phyloP scores from a whole-genome alignment of 2,113 vertebrate genomes.

The Corythornis vintsioides region DNA sequence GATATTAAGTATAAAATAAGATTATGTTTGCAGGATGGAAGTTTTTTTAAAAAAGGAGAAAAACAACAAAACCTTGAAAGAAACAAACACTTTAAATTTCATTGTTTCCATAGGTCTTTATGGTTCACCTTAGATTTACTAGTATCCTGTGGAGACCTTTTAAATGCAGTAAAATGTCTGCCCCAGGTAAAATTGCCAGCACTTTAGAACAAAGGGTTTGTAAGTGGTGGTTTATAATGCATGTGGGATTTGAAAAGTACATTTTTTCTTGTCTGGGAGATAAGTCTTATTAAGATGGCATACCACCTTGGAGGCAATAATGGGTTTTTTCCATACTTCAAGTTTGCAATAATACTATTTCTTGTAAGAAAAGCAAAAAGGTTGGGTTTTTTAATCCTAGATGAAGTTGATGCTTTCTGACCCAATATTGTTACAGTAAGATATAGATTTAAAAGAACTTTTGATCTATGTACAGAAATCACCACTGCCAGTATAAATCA shows the following conservation, averaged over 20 bases:
- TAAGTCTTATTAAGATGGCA: conserved; percentile 75
- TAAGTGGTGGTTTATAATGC: conserved; percentile 76
- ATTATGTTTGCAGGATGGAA: conserved; percentile 24
- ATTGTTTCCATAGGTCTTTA: conserved; percentile 62
- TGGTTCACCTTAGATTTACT: conserved; percentile 68
- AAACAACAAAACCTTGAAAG: conserved; percentile 56
- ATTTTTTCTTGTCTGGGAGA: conserved; percentile 76
- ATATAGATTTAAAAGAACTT: conserved; percentile 49
- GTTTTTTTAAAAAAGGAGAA: conserved; percentile 15
- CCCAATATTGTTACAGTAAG: conserved; percentile 60
- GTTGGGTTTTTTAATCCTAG: conserved; percentile 5
- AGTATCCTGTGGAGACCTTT: conserved; percentile 73
- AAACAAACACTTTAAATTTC: conserved; percentile 74
- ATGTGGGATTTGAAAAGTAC: conserved; percentile 75
- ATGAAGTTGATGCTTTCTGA: conserved; percentile 62
- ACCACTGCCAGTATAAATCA: conserved; percentile 31
- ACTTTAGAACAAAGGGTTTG: conserved; percentile 77
- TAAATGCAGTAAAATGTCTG: conserved; percentile 71
- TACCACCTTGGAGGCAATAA: conserved; percentile 71
- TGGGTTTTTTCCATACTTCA: conserved; percentile 65
- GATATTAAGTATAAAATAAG: neutral
- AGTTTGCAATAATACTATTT: conserved; percentile 66
- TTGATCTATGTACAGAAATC: neutral
- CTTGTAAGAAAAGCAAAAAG: conserved; percentile 58
- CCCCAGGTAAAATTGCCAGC: conserved; percentile 75